A percentile compares a stretch with the other conserved stretches of the same genome.
Conservation (phyloP, 2,113 vertebrate species). For the Seriola quinqueradiata region DNA sequence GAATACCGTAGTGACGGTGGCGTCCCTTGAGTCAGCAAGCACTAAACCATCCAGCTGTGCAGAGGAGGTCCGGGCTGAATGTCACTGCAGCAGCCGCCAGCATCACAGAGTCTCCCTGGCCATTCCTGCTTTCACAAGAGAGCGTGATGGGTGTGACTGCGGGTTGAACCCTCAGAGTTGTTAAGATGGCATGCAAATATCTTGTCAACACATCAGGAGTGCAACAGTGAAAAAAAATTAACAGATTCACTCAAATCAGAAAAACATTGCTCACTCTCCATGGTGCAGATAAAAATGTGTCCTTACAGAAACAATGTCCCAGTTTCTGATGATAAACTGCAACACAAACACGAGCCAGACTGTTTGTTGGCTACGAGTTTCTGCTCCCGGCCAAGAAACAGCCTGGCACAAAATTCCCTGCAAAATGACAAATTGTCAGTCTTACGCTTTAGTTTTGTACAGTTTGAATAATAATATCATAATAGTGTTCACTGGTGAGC, state of each 20-base stretch:
- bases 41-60: conserved; percentile 62
- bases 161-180: not conserved
- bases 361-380: not conserved
- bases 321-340: too few relatives aligned
- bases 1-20: conserved; percentile 1
- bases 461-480: not conserved
- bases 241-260: too few relatives aligned
- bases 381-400: not conserved
- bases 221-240: too few relatives aligned
- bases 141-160: not conserved
- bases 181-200: not conserved
- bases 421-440: not conserved
- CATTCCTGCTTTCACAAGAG: conserved; percentile 5
- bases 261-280: too few relatives aligned
- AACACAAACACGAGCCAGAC: not conserved
- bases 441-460: not conserved
- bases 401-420: not conserved
- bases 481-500: not conserved
- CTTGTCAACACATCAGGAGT: conserved; percentile 13
- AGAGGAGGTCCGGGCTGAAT: conserved; percentile 52
- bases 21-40: conserved; percentile 62
- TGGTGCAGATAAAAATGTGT: too few relatives aligned
- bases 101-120: not conserved
- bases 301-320: too few relatives aligned
- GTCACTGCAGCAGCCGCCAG: conserved; percentile 49